phyloP scores from a whole-genome alignment of 2,888 invertebrate species.

The Lithophane semibrunnea region DNA sequence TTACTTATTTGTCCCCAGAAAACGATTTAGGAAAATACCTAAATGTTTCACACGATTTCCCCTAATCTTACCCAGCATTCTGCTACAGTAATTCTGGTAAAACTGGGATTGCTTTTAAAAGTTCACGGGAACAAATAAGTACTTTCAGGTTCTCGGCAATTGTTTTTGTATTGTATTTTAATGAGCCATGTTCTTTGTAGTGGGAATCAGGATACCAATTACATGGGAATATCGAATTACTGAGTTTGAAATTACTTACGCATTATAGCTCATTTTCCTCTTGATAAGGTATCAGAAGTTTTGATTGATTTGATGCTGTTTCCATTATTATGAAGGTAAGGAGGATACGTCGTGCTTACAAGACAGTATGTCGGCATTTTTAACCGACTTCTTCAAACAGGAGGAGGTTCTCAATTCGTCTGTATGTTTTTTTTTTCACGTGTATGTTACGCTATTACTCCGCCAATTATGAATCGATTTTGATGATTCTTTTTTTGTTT shows the following conservation, averaged over 20 bases:
- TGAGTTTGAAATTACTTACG: slow-evolving; percentile 36
- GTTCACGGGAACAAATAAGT: slow-evolving; percentile 41
- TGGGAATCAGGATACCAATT: slow-evolving; percentile 36
- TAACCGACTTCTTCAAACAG: no score
- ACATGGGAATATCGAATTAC: slow-evolving; percentile 44
- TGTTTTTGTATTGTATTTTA: slow-evolving; percentile 46
- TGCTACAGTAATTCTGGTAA: slow-evolving; percentile 41
- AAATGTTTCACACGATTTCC: slow-evolving; percentile 41
- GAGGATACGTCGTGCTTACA: not conserved
- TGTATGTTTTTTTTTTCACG: no score
- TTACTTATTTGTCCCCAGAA: slow-evolving; percentile 42
- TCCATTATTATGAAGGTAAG: slow-evolving; percentile 3
- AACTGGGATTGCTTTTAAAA: slow-evolving; percentile 61
- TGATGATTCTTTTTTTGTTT: no score
- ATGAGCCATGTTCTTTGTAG: slow-evolving; percentile 15
- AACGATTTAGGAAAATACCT: slow-evolving; percentile 47
- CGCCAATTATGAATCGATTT: no score
- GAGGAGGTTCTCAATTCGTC: no score
- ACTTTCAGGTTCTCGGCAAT: slow-evolving; percentile 30
- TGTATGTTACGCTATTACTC: no score
- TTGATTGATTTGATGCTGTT: slow-evolving; percentile 8
- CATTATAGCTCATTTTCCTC: slow-evolving; percentile 16
- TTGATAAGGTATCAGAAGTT: slow-evolving; percentile 10
- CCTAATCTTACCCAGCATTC: slow-evolving; percentile 38
- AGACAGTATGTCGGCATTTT: not conserved